Conservation (phyloP, 2,888 invertebrate species). For the Hypselothyrea guttata region DNA sequence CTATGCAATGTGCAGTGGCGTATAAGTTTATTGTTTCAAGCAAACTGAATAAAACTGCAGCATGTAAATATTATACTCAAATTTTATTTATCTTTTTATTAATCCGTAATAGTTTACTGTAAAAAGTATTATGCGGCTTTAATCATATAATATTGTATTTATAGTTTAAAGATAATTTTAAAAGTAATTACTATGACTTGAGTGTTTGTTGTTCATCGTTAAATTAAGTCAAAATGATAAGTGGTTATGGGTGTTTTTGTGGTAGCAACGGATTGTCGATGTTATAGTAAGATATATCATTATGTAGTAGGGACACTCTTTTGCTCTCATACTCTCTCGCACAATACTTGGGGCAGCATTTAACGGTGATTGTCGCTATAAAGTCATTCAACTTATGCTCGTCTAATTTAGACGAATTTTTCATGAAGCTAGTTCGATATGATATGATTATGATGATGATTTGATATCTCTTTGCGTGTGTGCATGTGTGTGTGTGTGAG, state of each 20-base stretch:
- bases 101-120: constrained; percentile 56
- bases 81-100: constrained; percentile 42
- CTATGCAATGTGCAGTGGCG: no score
- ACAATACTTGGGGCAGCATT: constrained; percentile 51
- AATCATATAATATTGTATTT: constrained; percentile 34
- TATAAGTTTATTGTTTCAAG: no score
- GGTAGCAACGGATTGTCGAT: constrained; percentile 43
- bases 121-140: constrained; percentile 47
- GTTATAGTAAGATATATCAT: constrained; percentile 24
- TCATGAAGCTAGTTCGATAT: constrained; percentile 48
- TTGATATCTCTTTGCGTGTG: constrained; percentile 23
- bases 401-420: constrained; percentile 73
- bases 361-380: constrained; percentile 43
- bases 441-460: constrained; percentile 41
- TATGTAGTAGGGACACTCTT: constrained; percentile 38
- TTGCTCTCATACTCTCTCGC: constrained; percentile 20
- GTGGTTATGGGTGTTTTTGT: constrained; percentile 5
- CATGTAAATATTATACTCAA: constrained; percentile 20
- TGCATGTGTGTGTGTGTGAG: constrained; percentile 14
- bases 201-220: constrained; percentile 46
- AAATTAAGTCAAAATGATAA: constrained; percentile 29
- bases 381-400: constrained; percentile 44
- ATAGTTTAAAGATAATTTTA: constrained; percentile 53
- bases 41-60: no score
- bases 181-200: constrained; percentile 75